These are phyloP conservation scores for Peromyscus californicus DNA, from an alignment of 2,113 vertebrate species.

Conservation along the genomic window DNA sequence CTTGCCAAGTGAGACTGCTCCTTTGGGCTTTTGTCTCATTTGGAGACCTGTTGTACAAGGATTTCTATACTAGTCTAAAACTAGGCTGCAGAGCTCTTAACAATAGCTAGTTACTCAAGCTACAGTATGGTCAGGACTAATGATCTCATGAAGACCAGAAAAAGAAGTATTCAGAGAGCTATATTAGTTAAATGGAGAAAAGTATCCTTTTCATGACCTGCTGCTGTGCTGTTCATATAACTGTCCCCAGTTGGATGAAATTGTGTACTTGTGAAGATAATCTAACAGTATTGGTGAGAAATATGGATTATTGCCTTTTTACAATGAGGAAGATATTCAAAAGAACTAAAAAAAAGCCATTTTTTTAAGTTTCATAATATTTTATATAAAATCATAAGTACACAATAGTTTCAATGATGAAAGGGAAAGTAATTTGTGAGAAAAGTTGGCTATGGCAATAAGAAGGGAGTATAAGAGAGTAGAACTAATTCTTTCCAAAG, in stretches of 20 bases:
- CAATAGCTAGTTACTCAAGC: neutral
- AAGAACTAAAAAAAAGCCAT: neutral
- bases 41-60: neutral
- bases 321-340: neutral
- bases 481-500: neutral
- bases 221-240: neutral
- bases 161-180: neutral
- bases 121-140: neutral
- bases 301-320: neutral
- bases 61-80: neutral
- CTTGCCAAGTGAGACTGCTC: neutral
- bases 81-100: fast-evolving
- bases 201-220: neutral
- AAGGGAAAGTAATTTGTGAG: neutral
- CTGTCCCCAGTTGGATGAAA: neutral
- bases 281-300: neutral
- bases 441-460: neutral
- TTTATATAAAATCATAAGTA: neutral
- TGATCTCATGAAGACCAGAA: neutral
- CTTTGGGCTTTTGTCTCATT: neutral
- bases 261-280: neutral
- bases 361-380: neutral
- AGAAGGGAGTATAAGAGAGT: neutral
- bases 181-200: neutral
- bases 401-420: neutral